phyloP scores from a whole-genome alignment of 1,140 invertebrate species.

The Solenopsis invicta region DNA sequence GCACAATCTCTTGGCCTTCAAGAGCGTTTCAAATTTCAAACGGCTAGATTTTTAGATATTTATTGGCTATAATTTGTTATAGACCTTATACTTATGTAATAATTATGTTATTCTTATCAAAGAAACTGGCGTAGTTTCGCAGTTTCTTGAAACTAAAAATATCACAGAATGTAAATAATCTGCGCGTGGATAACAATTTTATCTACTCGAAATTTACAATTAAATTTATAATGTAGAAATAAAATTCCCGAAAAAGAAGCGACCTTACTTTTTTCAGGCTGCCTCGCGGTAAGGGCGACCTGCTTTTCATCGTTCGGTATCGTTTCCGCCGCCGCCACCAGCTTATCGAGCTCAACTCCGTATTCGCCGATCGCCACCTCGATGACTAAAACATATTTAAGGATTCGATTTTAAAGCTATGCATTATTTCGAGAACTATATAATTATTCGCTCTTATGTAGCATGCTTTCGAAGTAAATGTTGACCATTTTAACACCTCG shows the following conservation, averaged over 20 bases:
- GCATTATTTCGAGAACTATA: neutral
- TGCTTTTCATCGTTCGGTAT: constrained; percentile 84
- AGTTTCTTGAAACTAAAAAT: neutral
- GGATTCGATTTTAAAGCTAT: neutral
- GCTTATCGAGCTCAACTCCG: constrained; percentile 88
- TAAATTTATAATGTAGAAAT: neutral
- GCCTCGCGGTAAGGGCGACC: constrained; percentile 30
- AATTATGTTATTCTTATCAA: neutral
- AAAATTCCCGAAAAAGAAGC: constrained; percentile 7
- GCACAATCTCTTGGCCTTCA: too few species aligned
- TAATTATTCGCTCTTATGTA: neutral
- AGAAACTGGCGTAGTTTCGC: neutral
- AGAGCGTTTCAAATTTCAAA: neutral
- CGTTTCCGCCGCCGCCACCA: constrained; percentile 88
- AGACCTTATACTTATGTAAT: neutral
- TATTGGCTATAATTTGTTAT: neutral
- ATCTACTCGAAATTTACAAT: neutral
- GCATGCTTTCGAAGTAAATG: constrained; percentile 5
- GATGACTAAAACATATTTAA: constrained; percentile 89
- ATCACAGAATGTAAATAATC: neutral
- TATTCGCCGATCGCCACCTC: constrained; percentile 93
- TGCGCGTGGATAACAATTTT: neutral
- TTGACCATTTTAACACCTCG: neutral
- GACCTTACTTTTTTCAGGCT: constrained; percentile 67
- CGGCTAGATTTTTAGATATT: neutral